Evolutionary conservation across 2,888 invertebrate species (phyloP).

Genomic region (Bhutanitis thaidina): DNA sequence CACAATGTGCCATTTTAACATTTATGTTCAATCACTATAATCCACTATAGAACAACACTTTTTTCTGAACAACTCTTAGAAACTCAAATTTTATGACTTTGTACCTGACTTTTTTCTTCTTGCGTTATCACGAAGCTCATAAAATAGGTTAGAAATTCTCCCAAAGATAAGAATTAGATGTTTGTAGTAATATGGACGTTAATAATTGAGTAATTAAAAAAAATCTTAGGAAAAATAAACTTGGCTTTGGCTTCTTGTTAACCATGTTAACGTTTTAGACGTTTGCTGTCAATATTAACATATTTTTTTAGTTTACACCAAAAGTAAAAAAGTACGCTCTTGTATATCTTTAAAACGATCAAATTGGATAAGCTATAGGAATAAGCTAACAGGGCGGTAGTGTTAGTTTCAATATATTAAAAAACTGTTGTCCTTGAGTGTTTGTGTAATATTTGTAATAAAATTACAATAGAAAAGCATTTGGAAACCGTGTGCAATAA

Average conservation of each 20-base stretch:
- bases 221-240: no score
- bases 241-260: no score
- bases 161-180: slow-evolving; percentile 52
- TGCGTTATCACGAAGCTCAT: slow-evolving; percentile 33
- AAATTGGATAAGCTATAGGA: no score
- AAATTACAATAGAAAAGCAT: not conserved
- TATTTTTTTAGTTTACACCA: no score
- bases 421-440: no score
- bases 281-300: no score
- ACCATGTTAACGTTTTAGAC: no score
- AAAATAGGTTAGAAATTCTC: slow-evolving; percentile 38
- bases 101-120: slow-evolving; percentile 44
- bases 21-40: slow-evolving; percentile 20
- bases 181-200: slow-evolving; percentile 21
- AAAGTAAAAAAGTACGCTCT: no score
- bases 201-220: not conserved
- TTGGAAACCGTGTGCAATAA: slow-evolving; percentile 10
- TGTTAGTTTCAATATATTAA: no score
- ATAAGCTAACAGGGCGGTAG: no score
- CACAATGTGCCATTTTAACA: slow-evolving; percentile 35
- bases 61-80: slow-evolving; percentile 15
- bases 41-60: slow-evolving; percentile 1
- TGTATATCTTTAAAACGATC: no score
- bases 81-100: slow-evolving; percentile 30
- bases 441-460: not conserved